Conservation (phyloP, 2,797 vertebrate genomes). For the Myripristis jacobus region DNA sequence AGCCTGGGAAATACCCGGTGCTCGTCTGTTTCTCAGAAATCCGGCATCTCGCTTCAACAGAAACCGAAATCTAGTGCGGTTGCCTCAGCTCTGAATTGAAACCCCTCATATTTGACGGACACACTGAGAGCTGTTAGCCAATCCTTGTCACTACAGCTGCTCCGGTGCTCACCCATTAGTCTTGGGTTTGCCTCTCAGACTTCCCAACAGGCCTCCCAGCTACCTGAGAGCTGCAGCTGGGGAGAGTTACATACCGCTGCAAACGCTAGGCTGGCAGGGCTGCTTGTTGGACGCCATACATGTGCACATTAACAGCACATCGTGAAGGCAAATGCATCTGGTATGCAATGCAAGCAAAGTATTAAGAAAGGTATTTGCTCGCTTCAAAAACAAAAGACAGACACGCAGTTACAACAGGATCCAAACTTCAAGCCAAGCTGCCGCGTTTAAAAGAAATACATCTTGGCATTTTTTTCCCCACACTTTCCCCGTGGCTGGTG, state of each 20-base stretch:
- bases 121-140: slow-evolving; percentile 29
- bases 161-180: neutral
- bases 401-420: neutral
- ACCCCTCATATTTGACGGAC: slow-evolving; percentile 37
- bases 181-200: no score
- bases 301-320: slow-evolving; percentile 38
- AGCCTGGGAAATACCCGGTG: slow-evolving; percentile 62
- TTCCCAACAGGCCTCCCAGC: slow-evolving; percentile 4
- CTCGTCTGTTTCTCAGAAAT: slow-evolving; percentile 48
- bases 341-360: slow-evolving; percentile 2
- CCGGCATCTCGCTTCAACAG: slow-evolving; percentile 4
- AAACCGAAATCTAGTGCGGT: slow-evolving; percentile 24
- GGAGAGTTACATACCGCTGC: slow-evolving; percentile 59
- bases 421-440: slow-evolving; percentile 23
- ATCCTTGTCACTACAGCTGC: slow-evolving; percentile 39
- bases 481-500: slow-evolving; percentile 39
- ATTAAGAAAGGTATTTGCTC: slow-evolving; percentile 32
- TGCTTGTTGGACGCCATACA: slow-evolving; percentile 38
- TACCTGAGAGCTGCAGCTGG: slow-evolving; percentile 68
- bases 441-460: slow-evolving; percentile 28
- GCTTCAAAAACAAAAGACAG: neutral
- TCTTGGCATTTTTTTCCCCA: slow-evolving; percentile 28
- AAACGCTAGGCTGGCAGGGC: slow-evolving; percentile 46
- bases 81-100: slow-evolving; percentile 39
- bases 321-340: slow-evolving; percentile 51